Conservation (phyloP, 2,797 vertebrate species). For the Pangasius sanitwongsei region DNA sequence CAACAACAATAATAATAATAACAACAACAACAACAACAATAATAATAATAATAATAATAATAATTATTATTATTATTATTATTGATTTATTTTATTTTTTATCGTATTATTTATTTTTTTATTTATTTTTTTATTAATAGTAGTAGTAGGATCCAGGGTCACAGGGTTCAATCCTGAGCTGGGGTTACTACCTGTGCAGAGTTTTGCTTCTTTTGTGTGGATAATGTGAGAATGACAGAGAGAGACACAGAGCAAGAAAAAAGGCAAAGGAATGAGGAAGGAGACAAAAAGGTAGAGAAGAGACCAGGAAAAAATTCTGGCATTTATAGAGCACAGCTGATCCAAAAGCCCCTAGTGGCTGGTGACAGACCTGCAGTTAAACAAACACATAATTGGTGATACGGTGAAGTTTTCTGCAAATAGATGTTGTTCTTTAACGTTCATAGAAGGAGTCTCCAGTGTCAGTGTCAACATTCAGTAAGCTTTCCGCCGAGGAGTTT, state of each 20-base stretch:
- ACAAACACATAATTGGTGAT: not conserved
- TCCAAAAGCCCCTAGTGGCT: not conserved
- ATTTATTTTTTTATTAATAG: no score
- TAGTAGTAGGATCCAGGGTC: not conserved
- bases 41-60: not conserved
- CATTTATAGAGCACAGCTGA: not conserved
- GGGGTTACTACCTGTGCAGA: not conserved
- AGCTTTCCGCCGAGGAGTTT: not conserved
- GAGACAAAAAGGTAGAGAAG: not conserved
- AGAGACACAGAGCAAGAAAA: slow-evolving; percentile 32
- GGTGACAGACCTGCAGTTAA: not conserved
- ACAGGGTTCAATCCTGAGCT: not conserved
- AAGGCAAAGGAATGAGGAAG: not conserved
- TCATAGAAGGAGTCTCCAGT: not conserved
- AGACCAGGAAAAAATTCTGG: not conserved
- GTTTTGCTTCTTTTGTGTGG: not conserved
- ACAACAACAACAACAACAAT: not conserved
- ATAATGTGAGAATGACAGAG: slow-evolving; percentile 6
- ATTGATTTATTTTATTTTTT: no score
- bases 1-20: not conserved
- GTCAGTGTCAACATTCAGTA: not conserved
- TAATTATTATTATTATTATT: not conserved
- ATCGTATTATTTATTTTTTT: no score
- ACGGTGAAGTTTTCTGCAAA: not conserved
- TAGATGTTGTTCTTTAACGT: not conserved